Percentiles rank a stretch among this genome's conserved stretches.
Evolutionary conservation across 2,113 vertebrate species (phyloP).

Genomic region (Xenopus laevis): DNA sequence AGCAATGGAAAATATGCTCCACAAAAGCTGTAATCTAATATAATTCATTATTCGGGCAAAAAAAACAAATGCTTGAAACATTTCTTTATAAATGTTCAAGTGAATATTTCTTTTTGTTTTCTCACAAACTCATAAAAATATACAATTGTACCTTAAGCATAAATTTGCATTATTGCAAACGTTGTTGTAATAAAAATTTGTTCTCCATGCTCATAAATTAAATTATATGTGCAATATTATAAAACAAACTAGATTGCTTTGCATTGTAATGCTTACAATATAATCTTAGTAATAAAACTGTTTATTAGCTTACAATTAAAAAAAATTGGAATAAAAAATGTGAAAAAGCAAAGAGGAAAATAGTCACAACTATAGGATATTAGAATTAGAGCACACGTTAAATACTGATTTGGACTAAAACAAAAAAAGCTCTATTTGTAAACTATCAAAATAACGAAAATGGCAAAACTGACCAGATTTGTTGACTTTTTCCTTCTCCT

Average conservation of each 20-base stretch:
- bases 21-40: neutral
- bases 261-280: neutral
- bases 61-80: neutral
- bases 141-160: slow-evolving; percentile 8
- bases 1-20: too few species aligned
- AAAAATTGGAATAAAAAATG: neutral
- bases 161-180: neutral
- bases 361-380: too few species aligned
- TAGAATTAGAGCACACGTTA: too few species aligned
- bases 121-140: neutral
- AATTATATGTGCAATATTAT: neutral
- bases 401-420: too few species aligned
- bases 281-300: neutral
- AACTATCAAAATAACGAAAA: too few species aligned
- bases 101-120: neutral
- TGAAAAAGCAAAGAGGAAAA: too few species aligned
- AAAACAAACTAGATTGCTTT: slow-evolving; percentile 1
- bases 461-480: too few species aligned
- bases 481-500: too few species aligned
- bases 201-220: neutral
- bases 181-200: neutral
- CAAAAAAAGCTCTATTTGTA: too few species aligned
- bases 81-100: slow-evolving; percentile 6
- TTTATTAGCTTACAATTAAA: too few species aligned
- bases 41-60: neutral